phyloP scores from a whole-genome alignment of 1,140 invertebrate genomes.

The Leguminivora glycinivorella region DNA sequence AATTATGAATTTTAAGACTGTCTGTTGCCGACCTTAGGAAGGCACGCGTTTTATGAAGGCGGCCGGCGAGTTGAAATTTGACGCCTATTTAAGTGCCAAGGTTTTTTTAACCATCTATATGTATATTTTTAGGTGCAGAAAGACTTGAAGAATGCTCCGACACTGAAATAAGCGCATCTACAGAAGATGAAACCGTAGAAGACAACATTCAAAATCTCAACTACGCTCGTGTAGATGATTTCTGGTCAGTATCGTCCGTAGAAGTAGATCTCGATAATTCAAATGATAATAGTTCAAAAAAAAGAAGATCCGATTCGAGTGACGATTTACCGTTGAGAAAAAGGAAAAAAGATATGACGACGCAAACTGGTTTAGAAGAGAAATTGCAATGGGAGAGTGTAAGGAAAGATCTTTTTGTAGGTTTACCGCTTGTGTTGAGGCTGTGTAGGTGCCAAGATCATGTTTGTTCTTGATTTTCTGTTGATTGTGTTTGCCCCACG shows the following conservation, averaged over 20 bases:
- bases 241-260: not conserved
- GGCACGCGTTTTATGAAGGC: too few species aligned
- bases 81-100: too few species aligned
- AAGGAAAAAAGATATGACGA: not conserved
- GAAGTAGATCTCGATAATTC: not conserved
- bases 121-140: not conserved
- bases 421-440: not conserved
- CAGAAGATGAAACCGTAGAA: not conserved
- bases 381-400: not conserved
- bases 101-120: too few species aligned
- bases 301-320: not conserved
- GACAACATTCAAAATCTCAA: not conserved
- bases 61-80: too few species aligned
- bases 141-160: not conserved
- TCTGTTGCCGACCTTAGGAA: too few species aligned
- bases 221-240: not conserved
- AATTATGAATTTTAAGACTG: too few species aligned
- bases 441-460: not conserved
- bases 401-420: not conserved
- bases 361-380: not conserved
- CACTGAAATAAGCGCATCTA: not conserved
- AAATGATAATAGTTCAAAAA: not conserved
- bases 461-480: not conserved
- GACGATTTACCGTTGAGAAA: not conserved
- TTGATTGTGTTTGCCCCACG: too few species aligned